A percentile compares a stretch with the other conserved stretches of the same genome.
These are phyloP conservation scores for Dryobota labecula DNA, from an alignment of 2,888 invertebrate genomes.

Conservation along the genomic window DNA sequence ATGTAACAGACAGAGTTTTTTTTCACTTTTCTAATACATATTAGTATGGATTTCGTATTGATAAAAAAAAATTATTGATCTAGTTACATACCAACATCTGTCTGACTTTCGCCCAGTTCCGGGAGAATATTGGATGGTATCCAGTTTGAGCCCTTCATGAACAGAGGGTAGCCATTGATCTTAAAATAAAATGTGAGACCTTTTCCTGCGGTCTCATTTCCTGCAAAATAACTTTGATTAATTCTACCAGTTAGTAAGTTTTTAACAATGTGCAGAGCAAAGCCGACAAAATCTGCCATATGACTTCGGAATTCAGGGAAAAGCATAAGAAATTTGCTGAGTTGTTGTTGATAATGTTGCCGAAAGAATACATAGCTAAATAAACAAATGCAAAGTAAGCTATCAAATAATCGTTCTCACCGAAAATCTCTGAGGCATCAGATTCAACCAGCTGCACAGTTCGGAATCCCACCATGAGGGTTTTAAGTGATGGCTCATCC, in stretches of 20 bases:
- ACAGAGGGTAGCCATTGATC: conserved; percentile 96
- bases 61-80: too few relatives aligned
- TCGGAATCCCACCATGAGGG: conserved; percentile 95
- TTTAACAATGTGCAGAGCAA: neutral
- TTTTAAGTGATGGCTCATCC: conserved; percentile 82
- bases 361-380: neutral
- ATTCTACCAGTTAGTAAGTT: neutral
- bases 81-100: conserved; percentile 79
- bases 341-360: neutral
- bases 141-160: conserved; percentile 98
- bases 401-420: conserved; percentile 67
- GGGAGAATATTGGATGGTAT: conserved; percentile 97
- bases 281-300: neutral
- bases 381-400: neutral
- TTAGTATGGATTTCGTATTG: too few relatives aligned
- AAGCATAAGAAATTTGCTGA: neutral
- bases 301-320: neutral
- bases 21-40: too few relatives aligned
- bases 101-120: conserved; percentile 91
- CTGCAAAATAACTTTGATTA: conserved; percentile 72
- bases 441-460: conserved; percentile 96
- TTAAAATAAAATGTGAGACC: conserved; percentile 96
- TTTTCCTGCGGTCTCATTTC: conserved; percentile 77
- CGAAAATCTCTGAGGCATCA: conserved; percentile 81
- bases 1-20: too few relatives aligned